Evolutionary conservation across 2,113 vertebrate genomes (phyloP), one percentile per base, ranked within the genome.

Genomic region (Vulpes vulpes): DNA sequence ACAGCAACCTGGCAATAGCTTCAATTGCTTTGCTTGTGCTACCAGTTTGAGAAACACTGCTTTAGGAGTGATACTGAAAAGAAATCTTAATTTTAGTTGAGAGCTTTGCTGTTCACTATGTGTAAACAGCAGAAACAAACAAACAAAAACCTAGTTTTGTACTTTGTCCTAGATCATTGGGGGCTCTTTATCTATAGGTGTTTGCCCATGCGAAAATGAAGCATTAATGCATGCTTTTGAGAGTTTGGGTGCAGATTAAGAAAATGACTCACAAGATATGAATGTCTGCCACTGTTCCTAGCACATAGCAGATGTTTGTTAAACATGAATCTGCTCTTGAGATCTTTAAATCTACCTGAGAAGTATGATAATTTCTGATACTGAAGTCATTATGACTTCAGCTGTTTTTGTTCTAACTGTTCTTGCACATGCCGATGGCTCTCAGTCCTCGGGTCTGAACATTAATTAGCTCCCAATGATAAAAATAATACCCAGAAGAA

Each of bases 121-220:
- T 92, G 23, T 65, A 91, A 94, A 91, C 64, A 94, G 67, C 23
- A 93, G 59, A 84, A 97, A 87, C 5, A 93, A 79, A 87, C 5
- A 93, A 79, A 91, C 22, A 9, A 67, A 84, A 71, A 80, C 5
- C 11, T 14, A 35, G 8, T 38, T 92, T 67, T 81, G 1, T 55
- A 1, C 11, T 85, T 92, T 57, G 23, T 71, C 27, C 12, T 30
- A 67, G 49, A 12, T 86, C 14, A 67, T 69, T 43, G 11, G 10
- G 25, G 27, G 2, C 3, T 32, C 19, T 57, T 88, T 27, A 27
- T 64, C 20, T 35, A 11, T n/a, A n/a, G 23, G 16, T 53, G 3
- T 80, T 92, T 85, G 8, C 15, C 30, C 15, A 32, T 4, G 9
- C 55, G 8, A 80, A 88, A 55, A 65, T 43, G 22, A 93, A 35